Evolutionary conservation across 2,797 vertebrate genomes (phyloP).

Genomic region (Acanthis flammea): DNA sequence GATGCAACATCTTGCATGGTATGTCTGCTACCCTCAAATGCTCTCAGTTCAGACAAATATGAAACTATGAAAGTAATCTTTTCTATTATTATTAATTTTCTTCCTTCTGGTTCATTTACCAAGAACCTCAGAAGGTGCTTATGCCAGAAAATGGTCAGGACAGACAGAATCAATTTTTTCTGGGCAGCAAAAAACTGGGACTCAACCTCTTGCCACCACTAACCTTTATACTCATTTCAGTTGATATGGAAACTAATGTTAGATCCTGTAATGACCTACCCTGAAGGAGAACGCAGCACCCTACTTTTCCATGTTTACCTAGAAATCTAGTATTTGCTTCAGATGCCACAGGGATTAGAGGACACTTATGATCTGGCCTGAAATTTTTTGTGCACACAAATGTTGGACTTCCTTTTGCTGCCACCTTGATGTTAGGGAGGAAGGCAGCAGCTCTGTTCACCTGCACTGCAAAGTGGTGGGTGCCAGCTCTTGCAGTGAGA

Average conservation of each 20-base stretch:
- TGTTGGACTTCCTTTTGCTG: neutral
- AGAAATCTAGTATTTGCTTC: neutral
- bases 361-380: neutral
- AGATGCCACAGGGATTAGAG: neutral
- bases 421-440: neutral
- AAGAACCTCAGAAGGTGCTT: neutral
- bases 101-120: neutral
- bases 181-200: neutral
- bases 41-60: neutral
- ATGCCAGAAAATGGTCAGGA: neutral
- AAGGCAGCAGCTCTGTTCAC: neutral
- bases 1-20: neutral
- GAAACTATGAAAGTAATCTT: neutral
- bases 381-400: neutral
- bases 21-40: neutral
- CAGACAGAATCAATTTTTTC: neutral
- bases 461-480: fast-evolving
- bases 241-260: neutral
- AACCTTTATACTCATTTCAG: neutral
- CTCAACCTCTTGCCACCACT: neutral
- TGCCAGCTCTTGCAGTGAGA: neutral
- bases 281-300: neutral
- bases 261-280: neutral
- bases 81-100: neutral
- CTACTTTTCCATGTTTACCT: neutral